Percentiles rank a stretch among this genome's conserved stretches.
phyloP scores from a whole-genome alignment of 2,888 invertebrate species.

The Rhynchonema sp. region DNA sequence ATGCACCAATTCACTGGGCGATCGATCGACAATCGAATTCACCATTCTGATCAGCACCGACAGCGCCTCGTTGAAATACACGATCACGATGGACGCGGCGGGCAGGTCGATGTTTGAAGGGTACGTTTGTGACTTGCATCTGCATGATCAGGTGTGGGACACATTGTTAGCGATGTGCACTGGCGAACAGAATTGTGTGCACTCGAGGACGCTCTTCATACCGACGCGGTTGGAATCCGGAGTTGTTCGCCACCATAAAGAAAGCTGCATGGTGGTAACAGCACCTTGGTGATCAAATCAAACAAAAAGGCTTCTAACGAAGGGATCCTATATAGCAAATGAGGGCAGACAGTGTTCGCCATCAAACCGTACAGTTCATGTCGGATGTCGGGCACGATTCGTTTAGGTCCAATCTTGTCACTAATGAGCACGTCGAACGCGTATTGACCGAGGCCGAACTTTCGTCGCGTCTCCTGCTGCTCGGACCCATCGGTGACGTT shows the following conservation, averaged over 20 bases:
- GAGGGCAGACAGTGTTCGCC: no score
- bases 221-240: neutral
- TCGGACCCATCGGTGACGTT: neutral
- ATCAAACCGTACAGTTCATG: slow-evolving; percentile 49
- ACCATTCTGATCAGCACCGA: slow-evolving; percentile 58
- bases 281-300: no score
- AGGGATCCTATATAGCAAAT: no score
- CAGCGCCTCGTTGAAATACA: slow-evolving; percentile 98
- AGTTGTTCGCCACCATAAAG: no score
- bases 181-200: no score
- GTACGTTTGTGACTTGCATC: neutral
- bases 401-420: slow-evolving; percentile 55
- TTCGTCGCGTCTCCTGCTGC: neutral
- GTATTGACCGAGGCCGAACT: slow-evolving; percentile 38
- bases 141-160: neutral
- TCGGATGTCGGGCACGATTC: slow-evolving; percentile 66
- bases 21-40: slow-evolving; percentile 14
- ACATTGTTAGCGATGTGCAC: no score
- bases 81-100: slow-evolving; percentile 78
- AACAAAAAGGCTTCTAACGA: no score
- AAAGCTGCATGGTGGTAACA: no score
- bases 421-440: slow-evolving; percentile 81
- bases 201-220: slow-evolving; percentile 1
- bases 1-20: slow-evolving; percentile 18
- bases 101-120: neutral